Base-by-base conservation (phyloP, 92 coral and sea anemone species). In the Actinernus sp. region DNA sequence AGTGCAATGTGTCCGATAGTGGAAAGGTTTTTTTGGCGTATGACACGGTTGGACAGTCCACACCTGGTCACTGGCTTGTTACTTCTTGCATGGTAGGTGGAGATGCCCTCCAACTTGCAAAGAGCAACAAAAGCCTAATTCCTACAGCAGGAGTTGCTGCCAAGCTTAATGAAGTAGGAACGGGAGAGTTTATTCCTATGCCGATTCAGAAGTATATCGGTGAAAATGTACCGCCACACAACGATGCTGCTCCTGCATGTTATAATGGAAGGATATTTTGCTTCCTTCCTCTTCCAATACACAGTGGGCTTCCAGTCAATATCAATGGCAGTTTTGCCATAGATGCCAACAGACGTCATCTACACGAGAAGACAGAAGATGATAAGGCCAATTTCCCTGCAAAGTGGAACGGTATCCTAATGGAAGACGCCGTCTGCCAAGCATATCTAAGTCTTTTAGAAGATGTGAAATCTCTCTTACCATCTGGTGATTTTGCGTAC, bases 141-240 rank as follows among this genome's bases (percentile, higher is more conserved):
- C 89, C 98, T 12, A 47, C 89, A 48, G 98, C 98, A 32, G 98
- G 90, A n/a, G 92, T 83, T 17, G 98, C 92, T 23, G 83, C 75
- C 2, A 45, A 71, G 55, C 49, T 60, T 0, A 17, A 2, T 9
- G 25, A 25, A 14, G 32, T 8, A 0, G 59, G 47, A 14, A 7
- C 31, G 34, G 60, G 46, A 12, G 31, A 34, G 23, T 26, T 51
- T 6, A 31, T 54, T 0, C 84, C 89, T 17, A 40, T 26, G 19
- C 59, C 83, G 44, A 49, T 83, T 37, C 41, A 34, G 14, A 14
- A 34, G 41, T 14, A 34, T 34, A 10, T 2, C 46, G 17, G 19
- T 1, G 26, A 26, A 23, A 6, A 6, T 14, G 6, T 34, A 34
- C 6, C 14, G 8, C 41, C 8, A 34, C n/a, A n/a, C n/a, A n/a